phyloP scores from a whole-genome alignment of 2,113 vertebrate genomes.

The Hippocampus abdominalis region DNA sequence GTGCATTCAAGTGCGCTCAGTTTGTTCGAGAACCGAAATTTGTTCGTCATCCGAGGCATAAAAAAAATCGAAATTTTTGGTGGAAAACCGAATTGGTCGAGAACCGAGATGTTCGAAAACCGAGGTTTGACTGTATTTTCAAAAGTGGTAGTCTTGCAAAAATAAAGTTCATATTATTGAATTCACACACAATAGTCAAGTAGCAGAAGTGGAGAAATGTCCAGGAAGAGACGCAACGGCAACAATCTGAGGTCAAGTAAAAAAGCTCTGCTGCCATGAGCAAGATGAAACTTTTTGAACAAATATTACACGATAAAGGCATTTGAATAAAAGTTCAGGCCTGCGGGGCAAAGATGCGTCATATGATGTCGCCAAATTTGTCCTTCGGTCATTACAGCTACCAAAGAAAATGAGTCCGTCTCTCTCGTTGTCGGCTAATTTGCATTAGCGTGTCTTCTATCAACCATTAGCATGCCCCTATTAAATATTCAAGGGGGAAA shows the following conservation, averaged over 20 bases:
- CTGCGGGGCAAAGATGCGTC: constrained; percentile 3
- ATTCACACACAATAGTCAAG: not conserved
- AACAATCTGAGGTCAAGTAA: not conserved
- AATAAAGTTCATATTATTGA: too few species aligned
- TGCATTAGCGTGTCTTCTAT: constrained; percentile 18
- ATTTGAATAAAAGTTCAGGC: constrained; percentile 9
- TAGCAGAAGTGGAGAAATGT: not conserved
- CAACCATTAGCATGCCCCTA: not conserved
- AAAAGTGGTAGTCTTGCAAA: too few species aligned
- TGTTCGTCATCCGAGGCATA: too few species aligned
- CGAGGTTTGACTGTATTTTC: too few species aligned
- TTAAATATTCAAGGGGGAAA: constrained; percentile 29
- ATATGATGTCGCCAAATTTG: constrained; percentile 13
- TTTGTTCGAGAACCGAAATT: too few species aligned
- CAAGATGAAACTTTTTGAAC: not conserved
- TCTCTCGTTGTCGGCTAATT: constrained; percentile 12
- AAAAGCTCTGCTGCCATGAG: not conserved
- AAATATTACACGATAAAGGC: not conserved
- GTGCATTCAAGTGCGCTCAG: too few species aligned
- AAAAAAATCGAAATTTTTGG: too few species aligned
- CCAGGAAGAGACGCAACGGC: not conserved
- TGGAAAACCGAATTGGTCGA: too few species aligned
- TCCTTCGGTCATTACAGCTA: constrained; percentile 1
- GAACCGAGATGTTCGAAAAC: too few species aligned
- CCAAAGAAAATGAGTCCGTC: constrained; percentile 9